Evolutionary conservation across 2,797 vertebrate species (phyloP).

Genomic region (Acanthiza pusilla): DNA sequence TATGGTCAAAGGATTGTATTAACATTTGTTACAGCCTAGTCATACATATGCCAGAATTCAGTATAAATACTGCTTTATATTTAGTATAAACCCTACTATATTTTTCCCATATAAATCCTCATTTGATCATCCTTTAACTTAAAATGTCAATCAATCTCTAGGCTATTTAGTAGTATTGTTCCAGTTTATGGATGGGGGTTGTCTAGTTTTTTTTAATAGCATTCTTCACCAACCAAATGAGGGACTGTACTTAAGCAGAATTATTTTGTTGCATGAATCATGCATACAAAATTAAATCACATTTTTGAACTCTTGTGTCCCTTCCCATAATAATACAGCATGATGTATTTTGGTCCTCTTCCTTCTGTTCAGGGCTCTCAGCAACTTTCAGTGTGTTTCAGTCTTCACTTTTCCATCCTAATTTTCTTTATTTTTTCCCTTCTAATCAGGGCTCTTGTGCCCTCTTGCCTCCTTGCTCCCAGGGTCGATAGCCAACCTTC

Average conservation of each 20-base stretch:
- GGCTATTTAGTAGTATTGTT: background rate
- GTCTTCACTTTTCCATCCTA: background rate
- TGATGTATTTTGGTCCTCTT: background rate
- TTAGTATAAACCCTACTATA: background rate
- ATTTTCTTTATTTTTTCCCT: background rate
- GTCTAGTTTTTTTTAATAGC: background rate
- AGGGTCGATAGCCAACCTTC: background rate
- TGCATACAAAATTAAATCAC: background rate
- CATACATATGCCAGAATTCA: background rate
- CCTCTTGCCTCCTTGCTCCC: background rate
- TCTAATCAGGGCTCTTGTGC: background rate
- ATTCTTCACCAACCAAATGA: background rate
- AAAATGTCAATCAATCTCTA: background rate
- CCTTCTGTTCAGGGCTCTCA: background rate
- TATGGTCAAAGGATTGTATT: background rate
- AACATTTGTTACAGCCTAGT: background rate
- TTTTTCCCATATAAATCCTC: background rate
- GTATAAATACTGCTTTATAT: background rate
- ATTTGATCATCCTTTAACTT: background rate
- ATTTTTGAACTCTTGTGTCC: background rate
- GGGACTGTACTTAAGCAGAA: background rate
- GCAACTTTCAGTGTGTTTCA: background rate
- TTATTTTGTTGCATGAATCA: constrained; percentile 28
- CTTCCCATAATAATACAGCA: background rate
- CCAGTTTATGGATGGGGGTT: background rate